These are phyloP conservation scores for Pyrrhosoma nymphula DNA, from an alignment of 2,888 invertebrate species.

Conservation along the genomic window DNA sequence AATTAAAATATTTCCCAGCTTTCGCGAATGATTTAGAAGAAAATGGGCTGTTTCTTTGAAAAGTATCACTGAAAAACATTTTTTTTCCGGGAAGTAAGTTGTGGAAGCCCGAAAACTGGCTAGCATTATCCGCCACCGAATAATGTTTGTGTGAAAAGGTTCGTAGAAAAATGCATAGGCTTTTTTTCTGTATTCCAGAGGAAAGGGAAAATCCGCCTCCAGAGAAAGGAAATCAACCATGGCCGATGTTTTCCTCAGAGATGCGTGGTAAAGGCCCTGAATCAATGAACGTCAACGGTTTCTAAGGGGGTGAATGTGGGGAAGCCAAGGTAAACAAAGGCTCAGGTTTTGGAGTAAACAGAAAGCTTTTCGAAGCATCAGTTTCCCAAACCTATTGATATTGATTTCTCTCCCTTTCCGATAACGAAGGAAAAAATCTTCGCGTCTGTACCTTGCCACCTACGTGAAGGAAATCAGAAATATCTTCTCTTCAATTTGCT, in stretches of 20 bases:
- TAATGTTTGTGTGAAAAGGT: too few species aligned
- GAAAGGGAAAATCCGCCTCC: not conserved
- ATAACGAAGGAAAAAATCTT: slow-evolving; percentile 7
- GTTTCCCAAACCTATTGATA: slow-evolving; percentile 26
- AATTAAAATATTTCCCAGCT: too few species aligned
- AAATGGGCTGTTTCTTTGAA: too few species aligned
- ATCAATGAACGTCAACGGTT: slow-evolving; percentile 5
- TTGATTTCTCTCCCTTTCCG: slow-evolving; percentile 5
- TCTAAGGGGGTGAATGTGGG: not conserved
- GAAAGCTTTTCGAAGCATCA: slow-evolving; percentile 23
- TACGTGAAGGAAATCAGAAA: not conserved
- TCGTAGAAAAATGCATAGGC: too few species aligned
- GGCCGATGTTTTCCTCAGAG: not conserved
- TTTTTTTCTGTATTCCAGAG: too few species aligned
- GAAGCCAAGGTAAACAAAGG: slow-evolving; percentile 25
- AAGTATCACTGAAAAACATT: too few species aligned
- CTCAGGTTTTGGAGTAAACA: slow-evolving; percentile 32
- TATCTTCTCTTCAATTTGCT: not conserved
- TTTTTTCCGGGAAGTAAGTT: too few species aligned
- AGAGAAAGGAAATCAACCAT: not conserved
- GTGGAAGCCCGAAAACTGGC: too few species aligned
- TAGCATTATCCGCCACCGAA: too few species aligned
- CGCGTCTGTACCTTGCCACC: not conserved
- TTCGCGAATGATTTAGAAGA: too few species aligned
- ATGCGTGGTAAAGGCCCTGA: not conserved